Conservation (phyloP, 2,113 vertebrate genomes). For the Brachypodius melanocephalos region DNA sequence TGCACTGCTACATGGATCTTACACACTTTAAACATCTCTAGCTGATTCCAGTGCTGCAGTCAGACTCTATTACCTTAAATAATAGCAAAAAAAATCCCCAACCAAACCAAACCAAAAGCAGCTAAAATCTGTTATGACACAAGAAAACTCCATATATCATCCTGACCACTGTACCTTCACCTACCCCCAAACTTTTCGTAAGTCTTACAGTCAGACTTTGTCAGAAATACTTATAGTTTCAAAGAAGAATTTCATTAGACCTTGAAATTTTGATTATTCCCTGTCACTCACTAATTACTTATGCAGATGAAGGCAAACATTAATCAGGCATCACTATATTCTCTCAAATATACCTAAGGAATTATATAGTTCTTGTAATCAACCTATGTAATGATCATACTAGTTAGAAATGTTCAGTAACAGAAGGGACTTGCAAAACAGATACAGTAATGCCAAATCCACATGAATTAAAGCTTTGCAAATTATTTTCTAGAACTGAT, state of each 20-base stretch:
- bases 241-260: not conserved
- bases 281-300: not conserved
- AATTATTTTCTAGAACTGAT: not conserved
- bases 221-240: not conserved
- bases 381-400: not conserved
- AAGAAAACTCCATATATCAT: not conserved
- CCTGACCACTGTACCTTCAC: not conserved
- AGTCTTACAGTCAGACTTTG: not conserved
- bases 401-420: not conserved
- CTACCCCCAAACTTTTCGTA: rapidly evolving
- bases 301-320: not conserved
- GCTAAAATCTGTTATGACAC: not conserved
- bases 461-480: not conserved
- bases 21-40: not conserved
- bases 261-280: not conserved
- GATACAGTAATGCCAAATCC: not conserved
- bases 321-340: not conserved
- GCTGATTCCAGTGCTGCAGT: not conserved
- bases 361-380: not conserved
- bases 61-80: not conserved
- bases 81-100: not conserved
- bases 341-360: not conserved
- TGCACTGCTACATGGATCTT: not conserved
- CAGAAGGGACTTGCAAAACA: not conserved
- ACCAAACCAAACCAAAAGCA: no score